A percentile compares a stretch with the other conserved stretches of the same genome.
Evolutionary conservation across 2,888 invertebrate genomes (phyloP).

Genomic region (Latheticus oryzae): DNA sequence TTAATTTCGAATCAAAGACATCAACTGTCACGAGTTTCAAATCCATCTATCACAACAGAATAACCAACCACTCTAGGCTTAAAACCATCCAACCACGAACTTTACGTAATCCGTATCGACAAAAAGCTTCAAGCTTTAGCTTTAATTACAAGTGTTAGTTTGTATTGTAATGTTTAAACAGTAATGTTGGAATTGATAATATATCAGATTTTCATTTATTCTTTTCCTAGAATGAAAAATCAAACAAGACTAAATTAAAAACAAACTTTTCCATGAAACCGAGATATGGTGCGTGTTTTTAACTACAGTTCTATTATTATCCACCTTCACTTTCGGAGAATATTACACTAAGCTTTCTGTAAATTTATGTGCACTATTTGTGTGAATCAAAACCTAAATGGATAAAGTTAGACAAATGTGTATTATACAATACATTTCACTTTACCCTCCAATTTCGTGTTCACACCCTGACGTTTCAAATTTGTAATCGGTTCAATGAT

Average conservation of each 20-base stretch:
- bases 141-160: slow-evolving; percentile 23
- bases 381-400: slow-evolving; percentile 46
- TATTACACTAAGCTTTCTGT: slow-evolving; percentile 39
- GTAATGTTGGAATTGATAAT: slow-evolving; percentile 15
- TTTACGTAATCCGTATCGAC: slow-evolving; percentile 28
- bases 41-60: slow-evolving; percentile 41
- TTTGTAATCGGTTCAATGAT: slow-evolving; percentile 53
- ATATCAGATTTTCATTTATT: no score
- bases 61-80: slow-evolving; percentile 43
- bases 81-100: slow-evolving; percentile 50
- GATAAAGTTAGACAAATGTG: slow-evolving; percentile 48
- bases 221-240: slow-evolving; percentile 29
- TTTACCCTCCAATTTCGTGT: slow-evolving; percentile 48
- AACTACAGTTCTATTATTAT: slow-evolving; percentile 46
- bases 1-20: slow-evolving; percentile 57
- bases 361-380: slow-evolving; percentile 47
- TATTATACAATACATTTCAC: slow-evolving; percentile 52
- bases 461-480: slow-evolving; percentile 46
- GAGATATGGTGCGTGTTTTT: slow-evolving; percentile 41
- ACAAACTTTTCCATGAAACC: slow-evolving; percentile 28
- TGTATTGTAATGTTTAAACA: slow-evolving; percentile 21
- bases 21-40: slow-evolving; percentile 53
- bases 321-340: slow-evolving; percentile 43
- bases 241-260: slow-evolving; percentile 33
- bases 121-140: slow-evolving; percentile 30